phyloP scores from a whole-genome alignment of 2,113 vertebrate species.

The Mungos mungo region DNA sequence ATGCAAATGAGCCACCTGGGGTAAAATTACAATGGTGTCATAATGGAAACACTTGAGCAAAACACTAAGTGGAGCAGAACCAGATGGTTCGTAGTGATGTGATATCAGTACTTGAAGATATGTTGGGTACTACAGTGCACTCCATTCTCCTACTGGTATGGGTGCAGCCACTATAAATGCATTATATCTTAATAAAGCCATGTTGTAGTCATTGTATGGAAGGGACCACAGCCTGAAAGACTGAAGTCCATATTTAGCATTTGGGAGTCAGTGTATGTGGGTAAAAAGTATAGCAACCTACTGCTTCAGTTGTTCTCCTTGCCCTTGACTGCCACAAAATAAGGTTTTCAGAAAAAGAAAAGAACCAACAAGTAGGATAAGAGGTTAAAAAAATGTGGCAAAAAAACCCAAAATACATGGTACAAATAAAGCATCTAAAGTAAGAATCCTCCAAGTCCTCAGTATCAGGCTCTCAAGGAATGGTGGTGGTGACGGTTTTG shows the following conservation, averaged over 20 bases:
- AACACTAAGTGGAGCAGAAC: not conserved
- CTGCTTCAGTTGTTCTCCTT: not conserved
- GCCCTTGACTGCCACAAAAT: not conserved
- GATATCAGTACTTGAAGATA: not conserved
- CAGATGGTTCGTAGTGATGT: not conserved
- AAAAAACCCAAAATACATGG: not conserved
- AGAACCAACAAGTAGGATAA: not conserved
- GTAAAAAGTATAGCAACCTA: not conserved
- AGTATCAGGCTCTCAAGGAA: not conserved
- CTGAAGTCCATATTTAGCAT: not conserved
- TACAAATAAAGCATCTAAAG: not conserved
- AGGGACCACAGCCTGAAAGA: not conserved
- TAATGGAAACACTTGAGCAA: not conserved
- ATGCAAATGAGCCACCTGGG: not conserved
- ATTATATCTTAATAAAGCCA: not conserved
- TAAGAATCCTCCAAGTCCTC: not conserved
- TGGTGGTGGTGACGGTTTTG: not conserved
- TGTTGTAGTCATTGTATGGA: not conserved
- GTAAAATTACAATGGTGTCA: not conserved
- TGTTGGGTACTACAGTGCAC: not conserved
- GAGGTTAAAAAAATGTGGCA: not conserved
- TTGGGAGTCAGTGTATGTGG: not conserved
- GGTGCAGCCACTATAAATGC: not conserved
- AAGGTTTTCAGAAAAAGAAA: not conserved
- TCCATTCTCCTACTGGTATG: not conserved